Percentiles rank a stretch among this genome's conserved stretches.
Conservation (phyloP, 2,113 vertebrate species). For the Ictalurus furcatus region DNA sequence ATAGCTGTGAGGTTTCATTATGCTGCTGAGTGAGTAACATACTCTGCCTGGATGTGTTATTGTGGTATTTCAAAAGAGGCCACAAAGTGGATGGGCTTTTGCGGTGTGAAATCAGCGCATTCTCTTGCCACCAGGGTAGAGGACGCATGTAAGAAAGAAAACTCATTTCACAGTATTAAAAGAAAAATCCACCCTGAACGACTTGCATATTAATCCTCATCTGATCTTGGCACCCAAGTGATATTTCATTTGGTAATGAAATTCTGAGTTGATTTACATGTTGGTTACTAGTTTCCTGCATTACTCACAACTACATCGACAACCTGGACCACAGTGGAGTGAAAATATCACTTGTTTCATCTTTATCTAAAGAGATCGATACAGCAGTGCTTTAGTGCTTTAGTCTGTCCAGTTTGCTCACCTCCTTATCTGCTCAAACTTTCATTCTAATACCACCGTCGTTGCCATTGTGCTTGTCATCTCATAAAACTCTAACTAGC, state of each 20-base stretch:
- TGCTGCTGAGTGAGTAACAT: not conserved
- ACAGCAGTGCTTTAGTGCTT: not conserved
- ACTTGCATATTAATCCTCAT: not conserved
- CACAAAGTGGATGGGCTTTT: constrained; percentile 19
- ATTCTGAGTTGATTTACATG: not conserved
- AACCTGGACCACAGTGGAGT: not conserved
- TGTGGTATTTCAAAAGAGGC: constrained; percentile 19
- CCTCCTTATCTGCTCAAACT: not conserved
- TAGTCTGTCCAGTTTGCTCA: not conserved
- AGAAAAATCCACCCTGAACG: too few species aligned
- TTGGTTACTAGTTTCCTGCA: not conserved
- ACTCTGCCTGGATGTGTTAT: constrained; percentile 13
- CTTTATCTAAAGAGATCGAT: not conserved
- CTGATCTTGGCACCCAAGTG: too few species aligned
- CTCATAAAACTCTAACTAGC: not conserved
- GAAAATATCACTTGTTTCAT: not conserved
- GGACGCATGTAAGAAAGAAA: not conserved
- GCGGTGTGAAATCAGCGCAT: constrained; percentile 17
- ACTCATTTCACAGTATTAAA: not conserved
- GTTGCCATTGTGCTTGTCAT: not conserved
- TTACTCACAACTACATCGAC: not conserved
- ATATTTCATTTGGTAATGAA: not conserved
- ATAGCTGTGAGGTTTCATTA: constrained; percentile 6
- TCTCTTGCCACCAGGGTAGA: constrained; percentile 13
- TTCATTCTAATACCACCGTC: not conserved